Percentiles rank a stretch among this genome's conserved stretches.
These are phyloP conservation scores for Tamandua tetradactyla DNA, from an alignment of 2,797 vertebrate genomes.

Conservation along the genomic window DNA sequence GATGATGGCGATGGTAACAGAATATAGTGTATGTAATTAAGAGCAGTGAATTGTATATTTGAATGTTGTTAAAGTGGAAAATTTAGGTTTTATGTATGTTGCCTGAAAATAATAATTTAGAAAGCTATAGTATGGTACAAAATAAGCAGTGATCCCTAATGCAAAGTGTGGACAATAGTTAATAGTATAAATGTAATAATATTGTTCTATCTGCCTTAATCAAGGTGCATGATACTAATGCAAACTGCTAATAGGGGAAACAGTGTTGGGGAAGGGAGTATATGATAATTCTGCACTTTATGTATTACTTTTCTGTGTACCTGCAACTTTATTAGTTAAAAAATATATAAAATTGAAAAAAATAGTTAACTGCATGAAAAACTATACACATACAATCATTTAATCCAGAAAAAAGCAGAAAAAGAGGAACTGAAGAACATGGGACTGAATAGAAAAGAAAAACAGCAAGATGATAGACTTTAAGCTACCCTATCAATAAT, in stretches of 20 bases:
- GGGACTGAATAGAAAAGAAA: not conserved
- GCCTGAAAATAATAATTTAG: too few species aligned
- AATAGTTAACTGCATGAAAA: not conserved
- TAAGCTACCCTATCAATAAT: not conserved
- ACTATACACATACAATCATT: not conserved
- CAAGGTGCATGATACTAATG: too few species aligned
- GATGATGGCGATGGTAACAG: not conserved
- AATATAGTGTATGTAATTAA: not conserved
- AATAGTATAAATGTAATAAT: too few species aligned
- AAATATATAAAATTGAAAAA: not conserved
- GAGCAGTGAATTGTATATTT: not conserved
- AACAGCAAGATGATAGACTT: not conserved
- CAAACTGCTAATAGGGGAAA: too few species aligned
- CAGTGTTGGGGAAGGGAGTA: too few species aligned
- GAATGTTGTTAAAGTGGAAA: not conserved
- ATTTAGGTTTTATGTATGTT: too few species aligned
- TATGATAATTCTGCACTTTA: too few species aligned
- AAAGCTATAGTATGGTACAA: too few species aligned
- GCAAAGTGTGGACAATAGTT: too few species aligned
- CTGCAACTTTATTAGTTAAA: not conserved
- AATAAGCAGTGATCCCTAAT: too few species aligned
- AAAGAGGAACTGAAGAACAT: not conserved
- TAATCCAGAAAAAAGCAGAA: constrained; percentile 24
- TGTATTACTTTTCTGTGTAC: not conserved
- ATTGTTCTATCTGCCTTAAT: too few species aligned